These are phyloP conservation scores for Pseudeuparius sepicola DNA, from an alignment of 2,888 invertebrate genomes.

Conservation along the genomic window DNA sequence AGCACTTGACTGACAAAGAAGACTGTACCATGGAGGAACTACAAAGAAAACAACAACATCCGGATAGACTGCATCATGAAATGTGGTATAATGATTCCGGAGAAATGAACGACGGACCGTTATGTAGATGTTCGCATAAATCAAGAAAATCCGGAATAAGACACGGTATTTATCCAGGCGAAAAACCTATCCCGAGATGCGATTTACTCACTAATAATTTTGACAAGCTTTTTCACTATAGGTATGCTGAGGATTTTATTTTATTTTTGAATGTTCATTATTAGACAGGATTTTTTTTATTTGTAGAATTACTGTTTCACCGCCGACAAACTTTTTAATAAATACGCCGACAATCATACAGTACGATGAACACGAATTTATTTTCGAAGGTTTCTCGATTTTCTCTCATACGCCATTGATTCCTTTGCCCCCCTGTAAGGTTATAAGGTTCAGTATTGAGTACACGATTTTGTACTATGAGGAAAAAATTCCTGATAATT, in stretches of 20 bases:
- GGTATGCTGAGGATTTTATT: too few relatives aligned
- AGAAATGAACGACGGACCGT: slow-evolving; percentile 95
- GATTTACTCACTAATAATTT: slow-evolving; percentile 71
- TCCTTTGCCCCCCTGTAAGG: slow-evolving; percentile 77
- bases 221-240: slow-evolving; percentile 78
- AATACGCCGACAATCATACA: slow-evolving; percentile 89
- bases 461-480: slow-evolving; percentile 87
- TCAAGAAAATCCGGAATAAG: slow-evolving; percentile 84
- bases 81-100: slow-evolving; percentile 96
- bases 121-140: slow-evolving; percentile 72
- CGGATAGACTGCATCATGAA: slow-evolving; percentile 83
- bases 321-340: slow-evolving; percentile 79
- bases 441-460: slow-evolving; percentile 92
- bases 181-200: slow-evolving; percentile 64
- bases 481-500: slow-evolving; percentile 87
- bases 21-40: slow-evolving; percentile 81
- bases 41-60: slow-evolving; percentile 83
- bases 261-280: too few relatives aligned
- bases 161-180: slow-evolving; percentile 93
- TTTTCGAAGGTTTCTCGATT: slow-evolving; percentile 96
- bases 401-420: slow-evolving; percentile 84
- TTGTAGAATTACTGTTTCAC: slow-evolving; percentile 74
- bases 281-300: too few relatives aligned
- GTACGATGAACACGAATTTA: slow-evolving; percentile 89
- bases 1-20: slow-evolving; percentile 64